phyloP scores from a whole-genome alignment of 2,888 invertebrate genomes.

The Leptopilina myrica region DNA sequence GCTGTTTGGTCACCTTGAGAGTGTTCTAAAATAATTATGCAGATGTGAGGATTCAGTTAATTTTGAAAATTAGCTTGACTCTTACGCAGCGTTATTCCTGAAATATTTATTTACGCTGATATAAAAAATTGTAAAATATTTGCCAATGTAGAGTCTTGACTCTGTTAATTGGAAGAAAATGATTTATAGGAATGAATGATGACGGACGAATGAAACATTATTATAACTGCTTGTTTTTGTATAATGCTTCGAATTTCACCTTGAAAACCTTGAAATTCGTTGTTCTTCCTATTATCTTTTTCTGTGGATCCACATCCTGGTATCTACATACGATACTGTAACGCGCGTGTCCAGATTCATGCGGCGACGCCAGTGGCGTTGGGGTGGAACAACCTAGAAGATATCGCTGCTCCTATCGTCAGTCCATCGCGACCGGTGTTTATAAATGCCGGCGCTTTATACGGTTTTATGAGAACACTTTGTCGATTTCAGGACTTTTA shows the following conservation, averaged over 20 bases:
- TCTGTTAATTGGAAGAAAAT: no score
- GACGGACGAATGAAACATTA: no score
- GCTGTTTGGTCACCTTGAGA: no score
- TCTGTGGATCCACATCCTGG: constrained; percentile 52
- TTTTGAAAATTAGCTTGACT: no score
- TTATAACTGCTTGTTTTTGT: not conserved
- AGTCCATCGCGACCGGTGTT: constrained; percentile 57
- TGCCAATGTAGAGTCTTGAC: no score
- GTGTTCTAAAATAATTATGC: no score
- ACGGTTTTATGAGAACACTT: not conserved
- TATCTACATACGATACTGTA: constrained; percentile 56
- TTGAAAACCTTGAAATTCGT: constrained; percentile 52
- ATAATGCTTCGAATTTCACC: constrained; percentile 48
- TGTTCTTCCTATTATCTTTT: constrained; percentile 54
- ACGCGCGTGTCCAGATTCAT: constrained; percentile 56
- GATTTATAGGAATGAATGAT: no score
- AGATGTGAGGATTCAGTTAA: no score
- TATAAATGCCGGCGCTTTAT: constrained; percentile 41
- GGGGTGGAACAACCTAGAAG: constrained; percentile 56
- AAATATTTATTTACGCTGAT: no score
- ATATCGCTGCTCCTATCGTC: constrained; percentile 55
- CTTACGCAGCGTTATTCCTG: no score
- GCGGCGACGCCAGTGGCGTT: constrained; percentile 58
- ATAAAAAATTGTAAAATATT: no score
- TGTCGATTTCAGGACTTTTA: not conserved